Evolutionary conservation across 1,140 invertebrate genomes (phyloP).

Genomic region (Ceratitis capitata): DNA sequence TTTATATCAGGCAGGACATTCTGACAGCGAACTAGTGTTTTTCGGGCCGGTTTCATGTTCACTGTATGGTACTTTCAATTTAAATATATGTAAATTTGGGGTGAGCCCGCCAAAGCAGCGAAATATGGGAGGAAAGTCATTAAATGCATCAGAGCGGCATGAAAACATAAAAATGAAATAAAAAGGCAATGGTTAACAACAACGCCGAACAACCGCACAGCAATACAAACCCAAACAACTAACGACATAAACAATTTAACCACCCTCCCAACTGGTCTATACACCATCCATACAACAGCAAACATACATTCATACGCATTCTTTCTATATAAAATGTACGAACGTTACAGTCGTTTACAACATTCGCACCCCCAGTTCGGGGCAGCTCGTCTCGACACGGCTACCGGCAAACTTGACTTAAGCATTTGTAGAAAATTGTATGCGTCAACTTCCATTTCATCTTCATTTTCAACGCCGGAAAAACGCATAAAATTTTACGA

Average conservation of each 20-base stretch:
- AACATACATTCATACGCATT: neutral
- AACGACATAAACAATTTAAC: neutral
- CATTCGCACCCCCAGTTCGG: neutral
- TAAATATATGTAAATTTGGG: neutral
- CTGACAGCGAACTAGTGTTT: too few species aligned
- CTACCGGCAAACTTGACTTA: neutral
- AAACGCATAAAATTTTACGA: constrained; percentile 43
- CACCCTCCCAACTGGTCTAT: neutral
- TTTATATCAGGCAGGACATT: too few species aligned
- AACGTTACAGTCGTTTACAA: neutral
- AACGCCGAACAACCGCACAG: neutral
- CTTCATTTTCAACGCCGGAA: constrained; percentile 35
- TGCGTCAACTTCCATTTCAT: constrained; percentile 19
- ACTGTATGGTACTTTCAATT: too few species aligned
- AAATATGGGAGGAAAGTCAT: neutral
- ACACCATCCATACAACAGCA: neutral
- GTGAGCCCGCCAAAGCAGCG: neutral
- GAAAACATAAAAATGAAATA: constrained; percentile 18
- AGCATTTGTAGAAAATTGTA: constrained; percentile 5
- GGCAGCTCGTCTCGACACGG: neutral
- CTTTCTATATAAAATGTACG: neutral
- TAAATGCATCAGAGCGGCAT: neutral
- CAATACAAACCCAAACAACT: constrained; percentile 11
- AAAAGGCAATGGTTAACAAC: neutral
- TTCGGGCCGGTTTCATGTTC: too few species aligned